Evolutionary conservation across 1,140 invertebrate species (phyloP), one percentile per base, ranked within the genome.

Genomic region (Drosophila pallidifrons): DNA sequence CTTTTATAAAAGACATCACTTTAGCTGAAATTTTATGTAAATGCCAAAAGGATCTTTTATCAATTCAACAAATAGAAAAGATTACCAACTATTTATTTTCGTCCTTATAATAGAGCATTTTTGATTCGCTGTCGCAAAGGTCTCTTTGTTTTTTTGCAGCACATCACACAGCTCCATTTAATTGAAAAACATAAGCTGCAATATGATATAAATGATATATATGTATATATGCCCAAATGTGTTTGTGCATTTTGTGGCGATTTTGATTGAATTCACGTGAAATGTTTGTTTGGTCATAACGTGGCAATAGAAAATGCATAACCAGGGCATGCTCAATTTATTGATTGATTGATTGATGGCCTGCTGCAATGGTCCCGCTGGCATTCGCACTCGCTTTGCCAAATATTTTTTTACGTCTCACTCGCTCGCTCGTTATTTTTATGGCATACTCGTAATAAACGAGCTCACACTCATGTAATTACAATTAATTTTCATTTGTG

Each of bases 401-500:
- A 32, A 32, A 4, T 10, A n/a, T 16, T 25, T 28, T 41, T 49
- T 32, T 32, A 25, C 32, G 32, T 32, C 32, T 25, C 20, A 25
- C 32, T 32, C 32, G 32, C 32, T 63, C 25, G 49, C 10, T 30
- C 45, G 20, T 66, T 52, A 58, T 28, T 57, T 79, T 76, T 61
- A 72, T 57, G 63, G 32, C 73, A 46, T 32, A 20, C 57, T 43
- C 64, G 66, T 47, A 65, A 71, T 69, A 70, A 71, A 79, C 28
- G 43, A 61, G 61, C 43, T 58, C 47, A 58, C 43, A 64, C 70
- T 41, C 52, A 60, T 77, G 69, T 79, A 67, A 77, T 77, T 79
- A 63, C 77, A 79, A 79, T 79, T 79, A 77, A 79, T 79, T 77
- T 79, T 79, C 74, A 79, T 79, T 79, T 79, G 51, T 32, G 20